Conservation (phyloP, 2,113 vertebrate genomes). For the Anser cygnoides region DNA sequence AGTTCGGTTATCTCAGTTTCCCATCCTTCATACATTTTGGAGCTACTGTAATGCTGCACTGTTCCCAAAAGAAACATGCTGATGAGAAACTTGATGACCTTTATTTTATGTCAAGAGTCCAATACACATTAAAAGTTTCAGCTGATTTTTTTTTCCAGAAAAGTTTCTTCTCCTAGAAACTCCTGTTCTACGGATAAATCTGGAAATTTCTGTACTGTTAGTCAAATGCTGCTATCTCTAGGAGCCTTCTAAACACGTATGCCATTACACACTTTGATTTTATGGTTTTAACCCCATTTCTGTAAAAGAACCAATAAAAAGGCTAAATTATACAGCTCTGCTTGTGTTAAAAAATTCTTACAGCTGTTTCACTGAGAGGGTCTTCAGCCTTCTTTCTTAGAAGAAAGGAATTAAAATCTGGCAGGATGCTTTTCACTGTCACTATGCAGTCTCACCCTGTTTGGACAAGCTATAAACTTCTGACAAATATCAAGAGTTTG, state of each 20-base stretch:
- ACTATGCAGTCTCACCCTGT: background rate
- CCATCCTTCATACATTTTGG: background rate
- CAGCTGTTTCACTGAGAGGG: background rate
- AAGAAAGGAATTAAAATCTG: background rate
- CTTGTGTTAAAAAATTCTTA: background rate
- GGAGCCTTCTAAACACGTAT: background rate
- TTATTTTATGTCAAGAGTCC: background rate
- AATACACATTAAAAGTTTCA: background rate
- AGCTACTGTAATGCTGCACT: background rate
- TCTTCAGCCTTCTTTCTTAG: background rate
- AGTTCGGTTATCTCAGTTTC: background rate
- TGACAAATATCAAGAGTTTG: slow-evolving; percentile 31
- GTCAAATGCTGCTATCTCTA: background rate
- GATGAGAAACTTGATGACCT: background rate
- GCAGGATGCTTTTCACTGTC: background rate
- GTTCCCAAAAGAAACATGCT: background rate
- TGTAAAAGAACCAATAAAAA: background rate
- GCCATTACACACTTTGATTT: background rate
- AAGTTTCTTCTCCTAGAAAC: background rate
- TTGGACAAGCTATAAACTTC: slow-evolving; percentile 13
- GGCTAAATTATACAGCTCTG: background rate
- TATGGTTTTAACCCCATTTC: background rate
- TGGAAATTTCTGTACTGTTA: background rate
- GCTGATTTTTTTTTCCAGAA: background rate
- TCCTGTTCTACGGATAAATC: background rate